These are phyloP conservation scores for Leucophenga varia DNA, from an alignment of 1,140 invertebrate species.

Conservation along the genomic window DNA sequence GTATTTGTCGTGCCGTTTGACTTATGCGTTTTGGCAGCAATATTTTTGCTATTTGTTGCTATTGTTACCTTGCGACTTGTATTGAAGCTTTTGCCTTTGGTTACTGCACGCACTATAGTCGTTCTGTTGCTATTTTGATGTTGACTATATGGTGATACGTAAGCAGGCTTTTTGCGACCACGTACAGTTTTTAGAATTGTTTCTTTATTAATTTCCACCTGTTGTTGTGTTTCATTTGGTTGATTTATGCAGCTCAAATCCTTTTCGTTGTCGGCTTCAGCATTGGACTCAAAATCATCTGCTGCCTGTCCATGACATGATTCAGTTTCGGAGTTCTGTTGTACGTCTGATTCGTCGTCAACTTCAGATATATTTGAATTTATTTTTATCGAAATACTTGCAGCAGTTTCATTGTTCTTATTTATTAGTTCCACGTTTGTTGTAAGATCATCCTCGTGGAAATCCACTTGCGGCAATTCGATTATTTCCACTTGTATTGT, in stretches of 20 bases:
- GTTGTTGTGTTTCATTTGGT: constrained; percentile 15
- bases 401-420: too few relatives aligned
- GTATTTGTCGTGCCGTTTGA: constrained; percentile 11
- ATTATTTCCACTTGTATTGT: constrained; percentile 44
- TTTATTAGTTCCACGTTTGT: too few relatives aligned
- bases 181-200: constrained; percentile 69
- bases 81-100: constrained; percentile 23
- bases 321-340: constrained; percentile 59
- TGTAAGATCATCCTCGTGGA: too few relatives aligned
- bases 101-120: constrained; percentile 21
- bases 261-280: constrained; percentile 1
- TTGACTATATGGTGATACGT: constrained; percentile 64
- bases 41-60: not conserved
- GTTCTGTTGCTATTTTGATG: constrained; percentile 49
- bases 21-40: constrained; percentile 7
- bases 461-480: constrained; percentile 10
- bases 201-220: too few relatives aligned
- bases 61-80: constrained; percentile 14
- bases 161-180: constrained; percentile 73
- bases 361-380: too few relatives aligned
- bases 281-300: constrained; percentile 10
- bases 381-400: not conserved
- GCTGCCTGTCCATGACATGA: constrained; percentile 47
- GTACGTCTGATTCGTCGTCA: constrained; percentile 56
- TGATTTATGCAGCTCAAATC: not conserved